A percentile compares a stretch with the other conserved stretches of the same genome.
phyloP scores from a whole-genome alignment of 2,888 invertebrate genomes.

The Lutraria lutraria region DNA sequence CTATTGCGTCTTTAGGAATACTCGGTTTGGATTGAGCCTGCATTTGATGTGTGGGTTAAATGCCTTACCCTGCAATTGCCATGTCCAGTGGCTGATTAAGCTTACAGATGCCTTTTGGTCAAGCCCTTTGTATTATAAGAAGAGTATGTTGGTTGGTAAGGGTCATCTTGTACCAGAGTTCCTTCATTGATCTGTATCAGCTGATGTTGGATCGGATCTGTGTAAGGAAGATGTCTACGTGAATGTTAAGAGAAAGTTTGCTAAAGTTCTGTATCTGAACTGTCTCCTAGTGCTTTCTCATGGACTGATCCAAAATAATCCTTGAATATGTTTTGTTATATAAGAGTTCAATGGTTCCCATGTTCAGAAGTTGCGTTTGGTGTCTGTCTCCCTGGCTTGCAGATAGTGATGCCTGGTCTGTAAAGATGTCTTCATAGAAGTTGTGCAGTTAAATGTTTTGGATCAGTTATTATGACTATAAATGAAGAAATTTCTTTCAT shows the following conservation, averaged over 20 bases:
- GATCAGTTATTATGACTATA: too few species aligned
- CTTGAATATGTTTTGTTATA: neutral
- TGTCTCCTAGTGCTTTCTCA: neutral
- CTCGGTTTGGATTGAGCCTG: neutral
- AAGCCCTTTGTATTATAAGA: neutral
- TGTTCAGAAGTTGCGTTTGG: neutral
- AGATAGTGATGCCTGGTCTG: too few species aligned
- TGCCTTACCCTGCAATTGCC: neutral
- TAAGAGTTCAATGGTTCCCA: neutral
- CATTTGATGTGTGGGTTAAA: conserved; percentile 1
- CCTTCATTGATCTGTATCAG: neutral
- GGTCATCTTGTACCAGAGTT: neutral
- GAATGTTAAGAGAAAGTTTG: neutral
- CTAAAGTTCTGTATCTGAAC: neutral
- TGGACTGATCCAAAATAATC: neutral
- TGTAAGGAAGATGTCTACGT: neutral
- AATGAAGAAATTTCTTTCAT: too few species aligned
- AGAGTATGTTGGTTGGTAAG: neutral
- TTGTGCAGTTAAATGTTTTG: too few species aligned
- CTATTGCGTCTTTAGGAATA: neutral
- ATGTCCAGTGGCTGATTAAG: conserved; percentile 2
- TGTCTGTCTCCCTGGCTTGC: neutral
- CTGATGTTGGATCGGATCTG: neutral
- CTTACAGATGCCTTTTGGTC: neutral
- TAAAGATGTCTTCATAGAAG: too few species aligned